These are phyloP conservation scores for Pteronura brasiliensis DNA, from an alignment of 2,113 vertebrate species.

Conservation along the genomic window DNA sequence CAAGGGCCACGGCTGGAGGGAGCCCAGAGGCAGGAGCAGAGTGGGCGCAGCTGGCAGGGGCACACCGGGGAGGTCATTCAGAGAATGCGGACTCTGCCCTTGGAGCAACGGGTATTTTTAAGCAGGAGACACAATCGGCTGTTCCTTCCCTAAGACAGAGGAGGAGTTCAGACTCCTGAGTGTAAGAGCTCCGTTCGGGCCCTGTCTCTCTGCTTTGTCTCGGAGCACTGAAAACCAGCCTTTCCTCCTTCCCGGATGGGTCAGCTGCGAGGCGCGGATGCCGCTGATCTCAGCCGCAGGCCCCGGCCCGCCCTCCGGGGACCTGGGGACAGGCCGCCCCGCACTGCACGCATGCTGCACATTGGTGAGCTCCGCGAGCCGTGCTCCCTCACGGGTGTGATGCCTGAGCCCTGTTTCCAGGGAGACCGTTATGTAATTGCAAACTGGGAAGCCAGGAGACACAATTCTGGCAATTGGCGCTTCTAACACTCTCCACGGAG, in stretches of 20 bases:
- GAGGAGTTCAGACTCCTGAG: neutral
- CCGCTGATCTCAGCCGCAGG: neutral
- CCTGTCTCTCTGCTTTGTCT: neutral
- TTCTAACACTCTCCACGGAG: neutral
- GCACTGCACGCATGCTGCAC: rapidly evolving
- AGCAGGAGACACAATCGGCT: neutral
- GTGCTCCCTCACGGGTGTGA: neutral
- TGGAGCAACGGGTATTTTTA: neutral
- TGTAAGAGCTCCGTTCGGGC: neutral
- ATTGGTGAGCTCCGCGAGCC: neutral
- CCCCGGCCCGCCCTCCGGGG: neutral
- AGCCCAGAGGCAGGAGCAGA: neutral
- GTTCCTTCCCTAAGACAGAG: neutral
- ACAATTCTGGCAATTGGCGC: neutral
- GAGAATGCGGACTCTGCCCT: neutral
- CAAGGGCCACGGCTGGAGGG: rapidly evolving
- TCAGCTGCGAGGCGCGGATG: neutral
- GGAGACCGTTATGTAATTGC: neutral
- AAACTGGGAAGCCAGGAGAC: slow-evolving; percentile 36
- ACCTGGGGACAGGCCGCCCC: neutral
- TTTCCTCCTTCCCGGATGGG: neutral
- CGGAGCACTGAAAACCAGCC: neutral
- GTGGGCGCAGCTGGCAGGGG: rapidly evolving
- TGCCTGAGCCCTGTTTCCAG: neutral
- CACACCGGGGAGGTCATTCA: rapidly evolving